Evolutionary conservation across 2,888 invertebrate species (phyloP), one percentile per base, ranked within the genome.

Genomic region (Gisinianus flammeolus): DNA sequence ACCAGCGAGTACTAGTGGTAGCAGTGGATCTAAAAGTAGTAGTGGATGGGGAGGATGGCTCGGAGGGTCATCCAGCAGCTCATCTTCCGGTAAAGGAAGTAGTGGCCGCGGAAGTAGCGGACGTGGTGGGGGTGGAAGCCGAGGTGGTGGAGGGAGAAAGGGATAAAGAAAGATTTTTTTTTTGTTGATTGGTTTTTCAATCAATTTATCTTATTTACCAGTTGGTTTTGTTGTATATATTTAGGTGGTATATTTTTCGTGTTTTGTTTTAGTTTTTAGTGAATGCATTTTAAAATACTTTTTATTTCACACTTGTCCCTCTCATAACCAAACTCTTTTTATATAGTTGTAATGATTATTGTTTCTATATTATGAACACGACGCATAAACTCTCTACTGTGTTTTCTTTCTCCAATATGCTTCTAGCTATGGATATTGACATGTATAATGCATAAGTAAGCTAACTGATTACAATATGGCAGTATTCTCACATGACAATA

Each of bases 91-190:
- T 19, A 54, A 77, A 22, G 69, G 81, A 30, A 56, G 78, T 28
- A 72, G 82, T 76, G 64, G 81, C 30, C n/a, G 76, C 16, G 26
- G 76, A 33, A 31, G 78, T 24, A 69, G 79, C n/a, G 52, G 76
- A n/a, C 54, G 81, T 24, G 73, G 81, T 62, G 68, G 80, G 10
- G 77, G 82, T 1, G 12, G 82, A 24, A 52, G 81, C 1, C 58
- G 82, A 10, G 83, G 83, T 26, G 83, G 83, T 22, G 81, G 84
- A 16, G 76, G 82, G 8, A 67, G 84, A 12, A 81, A 78, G 52
- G 84, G 84, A 12, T 84, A 81, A 80, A 31, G 10, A 28, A 62
- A 54, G 54, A n/a, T n/a, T n/a, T n/a, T n/a, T n/a, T n/a, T n/a
- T n/a, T n/a, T n/a, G n/a, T n/a, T n/a, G n/a, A n/a, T n/a, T n/a